Percentiles rank a stretch among this genome's conserved stretches.
Evolutionary conservation across 2,888 invertebrate species (phyloP).

Genomic region (Listrodromus nycthemerus): DNA sequence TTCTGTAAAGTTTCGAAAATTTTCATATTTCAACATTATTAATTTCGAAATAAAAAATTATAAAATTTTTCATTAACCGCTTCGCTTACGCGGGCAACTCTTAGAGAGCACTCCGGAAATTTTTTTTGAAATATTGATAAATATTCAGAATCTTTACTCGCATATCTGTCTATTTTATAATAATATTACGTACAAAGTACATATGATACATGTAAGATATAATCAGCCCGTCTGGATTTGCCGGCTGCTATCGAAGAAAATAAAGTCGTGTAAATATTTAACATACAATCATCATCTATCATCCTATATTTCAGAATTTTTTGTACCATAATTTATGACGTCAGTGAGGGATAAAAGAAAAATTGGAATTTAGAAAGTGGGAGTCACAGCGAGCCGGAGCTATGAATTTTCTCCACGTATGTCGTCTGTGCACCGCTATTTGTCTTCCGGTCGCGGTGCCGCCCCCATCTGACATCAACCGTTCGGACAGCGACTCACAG

Average conservation of each 20-base stretch:
- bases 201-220: no score
- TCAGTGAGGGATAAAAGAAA: background rate
- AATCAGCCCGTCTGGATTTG: background rate
- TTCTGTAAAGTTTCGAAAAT: no score
- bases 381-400: conserved; percentile 9
- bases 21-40: no score
- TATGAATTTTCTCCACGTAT: conserved; percentile 16
- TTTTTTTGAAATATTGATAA: no score
- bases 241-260: background rate
- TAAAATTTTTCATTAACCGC: no score
- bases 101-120: no score
- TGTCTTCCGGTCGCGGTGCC: conserved; percentile 8
- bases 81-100: no score
- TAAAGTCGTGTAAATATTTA: background rate
- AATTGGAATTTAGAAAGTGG: conserved; percentile 1
- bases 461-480: conserved; percentile 22
- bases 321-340: conserved; percentile 5
- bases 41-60: no score
- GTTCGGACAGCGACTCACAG: conserved; percentile 15
- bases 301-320: background rate
- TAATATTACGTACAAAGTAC: no score
- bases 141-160: no score
- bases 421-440: conserved; percentile 23
- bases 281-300: background rate
- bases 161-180: no score